phyloP scores from a whole-genome alignment of 2,888 invertebrate species.

The Mythimna albipuncta region DNA sequence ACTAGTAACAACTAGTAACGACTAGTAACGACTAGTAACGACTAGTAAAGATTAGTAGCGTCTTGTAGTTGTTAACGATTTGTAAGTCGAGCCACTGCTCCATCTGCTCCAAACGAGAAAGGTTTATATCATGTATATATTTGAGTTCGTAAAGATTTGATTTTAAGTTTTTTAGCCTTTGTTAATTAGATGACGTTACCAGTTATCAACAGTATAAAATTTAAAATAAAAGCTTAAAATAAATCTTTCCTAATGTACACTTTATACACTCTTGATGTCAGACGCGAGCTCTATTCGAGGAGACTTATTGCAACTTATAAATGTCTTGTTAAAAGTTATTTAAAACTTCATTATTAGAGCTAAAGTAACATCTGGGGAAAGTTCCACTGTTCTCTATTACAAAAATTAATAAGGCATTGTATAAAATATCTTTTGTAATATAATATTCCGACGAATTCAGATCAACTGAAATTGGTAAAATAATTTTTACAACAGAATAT shows the following conservation, averaged over 20 bases:
- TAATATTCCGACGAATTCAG: conserved; percentile 1
- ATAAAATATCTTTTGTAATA: neutral
- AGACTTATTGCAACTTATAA: conserved; percentile 11
- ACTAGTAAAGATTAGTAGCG: too few relatives aligned
- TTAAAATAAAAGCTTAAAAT: neutral
- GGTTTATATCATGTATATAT: too few relatives aligned
- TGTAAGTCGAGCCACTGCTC: too few relatives aligned
- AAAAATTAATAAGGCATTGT: conserved; percentile 19
- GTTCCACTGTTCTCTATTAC: conserved; percentile 8
- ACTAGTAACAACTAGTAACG: too few relatives aligned
- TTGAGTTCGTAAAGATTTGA: neutral
- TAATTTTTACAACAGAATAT: too few relatives aligned
- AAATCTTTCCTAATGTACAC: neutral
- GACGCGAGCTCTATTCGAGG: neutral
- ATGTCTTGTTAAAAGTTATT: conserved; percentile 35
- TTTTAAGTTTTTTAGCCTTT: neutral
- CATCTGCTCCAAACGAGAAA: too few relatives aligned
- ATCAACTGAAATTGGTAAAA: neutral
- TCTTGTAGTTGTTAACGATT: too few relatives aligned
- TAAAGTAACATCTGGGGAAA: conserved; percentile 25
- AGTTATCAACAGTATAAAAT: neutral
- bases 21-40: too few relatives aligned
- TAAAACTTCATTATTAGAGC: conserved; percentile 22
- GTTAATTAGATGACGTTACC: neutral
- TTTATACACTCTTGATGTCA: neutral